Conservation (phyloP, 2,888 invertebrate species). For the Napeogenes sylphis region DNA sequence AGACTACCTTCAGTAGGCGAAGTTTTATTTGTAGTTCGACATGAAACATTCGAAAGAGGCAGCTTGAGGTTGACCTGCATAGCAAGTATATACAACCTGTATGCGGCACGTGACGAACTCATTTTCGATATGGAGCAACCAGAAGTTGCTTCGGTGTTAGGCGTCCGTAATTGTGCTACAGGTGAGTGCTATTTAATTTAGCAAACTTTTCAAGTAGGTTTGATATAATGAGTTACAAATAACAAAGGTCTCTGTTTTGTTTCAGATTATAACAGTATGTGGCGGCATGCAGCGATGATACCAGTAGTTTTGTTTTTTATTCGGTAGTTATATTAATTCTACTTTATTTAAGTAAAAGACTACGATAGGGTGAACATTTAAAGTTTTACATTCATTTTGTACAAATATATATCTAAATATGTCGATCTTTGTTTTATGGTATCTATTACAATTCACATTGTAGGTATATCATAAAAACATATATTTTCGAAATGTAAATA, state of each 20-base stretch:
- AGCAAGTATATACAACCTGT: slow-evolving; percentile 82
- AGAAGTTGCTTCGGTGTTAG: slow-evolving; percentile 84
- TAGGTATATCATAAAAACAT: not conserved
- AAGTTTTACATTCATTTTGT: slow-evolving; percentile 48
- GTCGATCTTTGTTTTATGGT: not conserved
- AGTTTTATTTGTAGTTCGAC: slow-evolving; percentile 80
- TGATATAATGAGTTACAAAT: not conserved
- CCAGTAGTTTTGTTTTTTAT: slow-evolving; percentile 53
- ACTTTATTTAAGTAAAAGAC: slow-evolving; percentile 35
- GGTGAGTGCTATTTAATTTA: slow-evolving; percentile 56
- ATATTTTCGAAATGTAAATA: slow-evolving; percentile 1
- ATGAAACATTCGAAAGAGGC: slow-evolving; percentile 81
- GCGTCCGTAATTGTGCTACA: slow-evolving; percentile 80
- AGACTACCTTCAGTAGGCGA: slow-evolving; percentile 64
- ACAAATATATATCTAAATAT: slow-evolving; percentile 59
- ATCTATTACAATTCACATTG: too few relatives aligned
- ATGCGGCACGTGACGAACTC: slow-evolving; percentile 79
- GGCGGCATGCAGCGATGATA: slow-evolving; percentile 50
- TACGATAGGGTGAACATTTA: slow-evolving; percentile 29
- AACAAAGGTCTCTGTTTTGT: slow-evolving; percentile 39
- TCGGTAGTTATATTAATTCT: slow-evolving; percentile 52
- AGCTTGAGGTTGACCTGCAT: slow-evolving; percentile 81
- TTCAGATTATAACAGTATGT: slow-evolving; percentile 53
- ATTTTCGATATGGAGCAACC: slow-evolving; percentile 85
- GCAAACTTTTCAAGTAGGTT: slow-evolving; percentile 10